Evolutionary conservation across 2,888 invertebrate species (phyloP).

Genomic region (Sminthurides aquaticus): DNA sequence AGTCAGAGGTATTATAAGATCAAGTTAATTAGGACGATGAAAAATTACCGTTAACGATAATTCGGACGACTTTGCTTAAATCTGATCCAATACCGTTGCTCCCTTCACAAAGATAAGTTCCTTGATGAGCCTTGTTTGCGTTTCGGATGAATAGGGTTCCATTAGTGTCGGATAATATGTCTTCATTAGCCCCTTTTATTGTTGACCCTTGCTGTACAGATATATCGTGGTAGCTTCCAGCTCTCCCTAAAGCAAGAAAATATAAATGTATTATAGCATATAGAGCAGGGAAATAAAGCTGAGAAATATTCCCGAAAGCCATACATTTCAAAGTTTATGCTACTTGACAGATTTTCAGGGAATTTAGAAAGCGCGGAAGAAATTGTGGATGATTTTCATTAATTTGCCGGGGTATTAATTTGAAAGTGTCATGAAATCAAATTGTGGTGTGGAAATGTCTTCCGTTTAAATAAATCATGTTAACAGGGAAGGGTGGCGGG

Average conservation of each 20-base stretch:
- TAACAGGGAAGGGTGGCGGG: background rate
- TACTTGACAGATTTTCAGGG: no score
- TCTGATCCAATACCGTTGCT: slow-evolving; percentile 48
- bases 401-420: background rate
- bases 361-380: no score
- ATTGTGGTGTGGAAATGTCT: background rate
- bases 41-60: slow-evolving; percentile 44
- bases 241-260: slow-evolving; percentile 30
- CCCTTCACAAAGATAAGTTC: slow-evolving; percentile 48
- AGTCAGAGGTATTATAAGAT: no score
- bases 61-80: slow-evolving; percentile 47
- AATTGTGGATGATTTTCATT: no score
- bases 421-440: background rate
- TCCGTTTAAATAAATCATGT: background rate
- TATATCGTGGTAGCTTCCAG: slow-evolving; percentile 40
- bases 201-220: slow-evolving; percentile 19
- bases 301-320: no score
- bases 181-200: slow-evolving; percentile 18
- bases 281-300: no score
- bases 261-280: background rate
- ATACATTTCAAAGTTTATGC: no score
- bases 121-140: slow-evolving; percentile 42
- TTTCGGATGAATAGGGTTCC: slow-evolving; percentile 42
- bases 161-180: slow-evolving; percentile 36
- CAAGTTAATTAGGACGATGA: no score